phyloP scores from a whole-genome alignment of 2,113 vertebrate species.

The Ranitomeya imitator region DNA sequence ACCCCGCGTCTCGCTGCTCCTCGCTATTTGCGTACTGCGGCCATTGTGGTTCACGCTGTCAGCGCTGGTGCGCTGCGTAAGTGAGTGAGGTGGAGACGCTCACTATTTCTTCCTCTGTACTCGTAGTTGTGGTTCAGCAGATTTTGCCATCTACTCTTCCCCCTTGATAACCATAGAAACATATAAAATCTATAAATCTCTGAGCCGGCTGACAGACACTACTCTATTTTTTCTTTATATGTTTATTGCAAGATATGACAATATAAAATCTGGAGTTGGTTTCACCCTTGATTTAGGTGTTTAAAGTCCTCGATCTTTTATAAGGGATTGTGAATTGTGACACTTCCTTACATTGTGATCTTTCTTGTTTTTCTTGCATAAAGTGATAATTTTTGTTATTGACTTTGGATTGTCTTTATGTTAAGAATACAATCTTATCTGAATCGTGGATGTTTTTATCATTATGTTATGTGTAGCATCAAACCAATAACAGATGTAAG shows the following conservation, averaged over 20 bases:
- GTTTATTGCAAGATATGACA: no score
- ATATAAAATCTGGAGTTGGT: no score
- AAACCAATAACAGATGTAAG: background rate
- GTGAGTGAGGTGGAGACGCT: no score
- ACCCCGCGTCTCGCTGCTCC: no score
- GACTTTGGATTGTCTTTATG: background rate
- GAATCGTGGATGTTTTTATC: background rate
- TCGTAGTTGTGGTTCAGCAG: background rate
- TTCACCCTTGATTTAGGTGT: background rate
- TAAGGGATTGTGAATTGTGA: no score
- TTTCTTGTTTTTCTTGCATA: conserved; percentile 37
- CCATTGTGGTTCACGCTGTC: no score
- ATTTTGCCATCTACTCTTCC: background rate
- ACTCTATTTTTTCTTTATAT: no score
- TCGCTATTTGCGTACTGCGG: no score
- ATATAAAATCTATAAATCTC: background rate
- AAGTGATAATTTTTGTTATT: background rate
- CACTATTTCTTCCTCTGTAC: no score
- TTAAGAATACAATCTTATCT: background rate
- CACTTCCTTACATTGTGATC: background rate
- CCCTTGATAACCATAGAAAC: background rate
- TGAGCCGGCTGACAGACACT: background rate
- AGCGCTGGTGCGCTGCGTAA: no score
- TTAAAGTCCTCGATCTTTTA: background rate
- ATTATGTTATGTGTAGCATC: background rate